Evolutionary conservation across 2,888 invertebrate species (phyloP), one percentile per base, ranked within the genome.

Genomic region (Trichopoda pennipes): DNA sequence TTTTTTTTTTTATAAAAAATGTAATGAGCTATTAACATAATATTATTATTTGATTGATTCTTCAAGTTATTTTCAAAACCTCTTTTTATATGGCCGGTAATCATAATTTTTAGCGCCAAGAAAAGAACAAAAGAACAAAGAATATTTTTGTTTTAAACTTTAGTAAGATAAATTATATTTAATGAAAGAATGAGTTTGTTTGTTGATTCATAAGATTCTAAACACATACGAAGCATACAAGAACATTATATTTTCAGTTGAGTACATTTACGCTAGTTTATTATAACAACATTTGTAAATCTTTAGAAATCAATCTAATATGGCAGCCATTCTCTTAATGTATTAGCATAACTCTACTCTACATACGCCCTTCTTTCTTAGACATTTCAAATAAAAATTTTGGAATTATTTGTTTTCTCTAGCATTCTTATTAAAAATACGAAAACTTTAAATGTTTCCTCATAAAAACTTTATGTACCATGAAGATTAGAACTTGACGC

Each of bases 381-480:
- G 38, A 47, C 56, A 61, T 55, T 63, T 55, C 42, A 28, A 19
- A 16, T 49, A 17, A 7, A 21, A 7, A 38, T 55, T 19, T 49
- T 38, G 19, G 9, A n/a, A 19, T 32, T 47, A 12, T 14, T 38
- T 28, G 28, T 64, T 32, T 49, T 16, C 44, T 44, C n/a, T 28
- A 47, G 8, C 16, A 16, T 9, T 2, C n/a, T 64, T 56, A 28
- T 38, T 61, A 55, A 38, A 80, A 68, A 49, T 73, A 69, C 73
- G 73, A 68, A 81, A 77, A 77, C 73, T 81, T 76, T 44, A 58
- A 53, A 75, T 61, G 64, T 51, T 60, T 21, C 28, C 51, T 64
- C 75, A 61, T 75, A 72, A 72, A 58, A 79, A 70, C 81, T 82
- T 79, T 75, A 82, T 66, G 81, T 79, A 21, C 21, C 81, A 82